phyloP scores from a whole-genome alignment of 1,140 invertebrate genomes.

The Brachionus calyciflorus region DNA sequence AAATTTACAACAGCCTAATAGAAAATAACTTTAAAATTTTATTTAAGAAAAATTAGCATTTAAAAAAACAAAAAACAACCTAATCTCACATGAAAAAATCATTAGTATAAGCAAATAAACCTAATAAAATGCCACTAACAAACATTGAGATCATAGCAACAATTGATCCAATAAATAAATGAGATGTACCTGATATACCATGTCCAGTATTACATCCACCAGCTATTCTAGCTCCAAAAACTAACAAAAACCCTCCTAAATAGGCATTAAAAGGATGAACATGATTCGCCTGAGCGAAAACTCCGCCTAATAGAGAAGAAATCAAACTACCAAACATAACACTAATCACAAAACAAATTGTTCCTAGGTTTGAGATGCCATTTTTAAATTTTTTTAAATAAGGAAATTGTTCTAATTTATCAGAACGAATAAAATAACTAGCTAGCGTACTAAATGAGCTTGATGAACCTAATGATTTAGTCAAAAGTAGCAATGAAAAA shows the following conservation, averaged over 20 bases:
- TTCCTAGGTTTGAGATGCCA: not conserved
- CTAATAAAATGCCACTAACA: constrained; percentile 7
- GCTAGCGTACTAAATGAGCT: not conserved
- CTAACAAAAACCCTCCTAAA: constrained; percentile 33
- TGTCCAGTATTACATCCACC: constrained; percentile 42
- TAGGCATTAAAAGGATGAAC: not conserved
- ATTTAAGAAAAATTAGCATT: not conserved
- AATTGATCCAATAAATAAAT: constrained; percentile 21
- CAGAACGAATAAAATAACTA: not conserved
- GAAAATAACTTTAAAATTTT: too few relatives aligned
- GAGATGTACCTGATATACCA: constrained; percentile 16
- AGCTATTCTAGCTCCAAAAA: constrained; percentile 34
- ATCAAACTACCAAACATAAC: not conserved
- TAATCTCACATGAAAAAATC: constrained; percentile 4
- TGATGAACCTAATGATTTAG: not conserved
- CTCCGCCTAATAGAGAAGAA: not conserved
- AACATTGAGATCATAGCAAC: constrained; percentile 34
- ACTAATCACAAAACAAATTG: not conserved
- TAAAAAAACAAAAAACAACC: too few relatives aligned
- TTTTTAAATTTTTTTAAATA: constrained; percentile 2
- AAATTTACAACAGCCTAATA: too few relatives aligned
- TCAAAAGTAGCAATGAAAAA: not conserved
- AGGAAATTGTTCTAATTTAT: not conserved
- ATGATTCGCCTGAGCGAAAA: not conserved
- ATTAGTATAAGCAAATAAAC: not conserved